Percentiles rank a stretch among this genome's conserved stretches.
Evolutionary conservation across 2,797 vertebrate species (phyloP).

Genomic region (Rousettus madagascariensis): DNA sequence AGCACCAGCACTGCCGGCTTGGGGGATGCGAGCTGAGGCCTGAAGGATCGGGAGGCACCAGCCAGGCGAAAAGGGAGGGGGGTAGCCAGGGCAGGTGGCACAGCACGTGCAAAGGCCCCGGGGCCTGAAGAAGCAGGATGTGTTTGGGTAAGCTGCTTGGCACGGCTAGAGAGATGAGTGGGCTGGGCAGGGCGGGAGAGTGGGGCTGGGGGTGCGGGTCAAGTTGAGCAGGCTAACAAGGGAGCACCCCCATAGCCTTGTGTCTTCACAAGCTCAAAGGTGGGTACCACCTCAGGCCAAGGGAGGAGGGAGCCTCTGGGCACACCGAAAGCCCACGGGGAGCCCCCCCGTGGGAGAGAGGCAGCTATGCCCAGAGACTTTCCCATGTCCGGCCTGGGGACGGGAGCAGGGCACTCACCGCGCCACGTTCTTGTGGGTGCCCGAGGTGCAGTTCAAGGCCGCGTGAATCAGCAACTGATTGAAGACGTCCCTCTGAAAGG

Average conservation of each 20-base stretch:
- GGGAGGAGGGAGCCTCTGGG: background rate
- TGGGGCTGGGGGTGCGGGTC: background rate
- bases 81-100: too few species aligned
- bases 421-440: conserved; percentile 88
- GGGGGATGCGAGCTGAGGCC: background rate
- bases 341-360: fast-evolving
- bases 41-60: fast-evolving
- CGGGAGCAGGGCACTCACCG: conserved; percentile 84
- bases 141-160: background rate
- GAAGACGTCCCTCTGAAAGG: conserved; percentile 94
- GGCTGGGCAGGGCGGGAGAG: background rate
- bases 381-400: fast-evolving
- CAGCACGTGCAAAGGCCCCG: background rate
- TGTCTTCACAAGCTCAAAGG: background rate
- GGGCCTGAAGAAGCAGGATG: fast-evolving
- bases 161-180: fast-evolving
- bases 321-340: fast-evolving
- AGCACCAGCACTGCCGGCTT: background rate
- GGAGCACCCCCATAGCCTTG: fast-evolving
- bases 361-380: fast-evolving
- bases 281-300: too few species aligned
- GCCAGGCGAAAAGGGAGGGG: background rate
- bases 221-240: background rate
- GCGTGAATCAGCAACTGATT: conserved; percentile 93
- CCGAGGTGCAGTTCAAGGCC: conserved; percentile 90